These are phyloP conservation scores for Lithophane leautieri DNA, from an alignment of 2,888 invertebrate genomes.

Conservation along the genomic window DNA sequence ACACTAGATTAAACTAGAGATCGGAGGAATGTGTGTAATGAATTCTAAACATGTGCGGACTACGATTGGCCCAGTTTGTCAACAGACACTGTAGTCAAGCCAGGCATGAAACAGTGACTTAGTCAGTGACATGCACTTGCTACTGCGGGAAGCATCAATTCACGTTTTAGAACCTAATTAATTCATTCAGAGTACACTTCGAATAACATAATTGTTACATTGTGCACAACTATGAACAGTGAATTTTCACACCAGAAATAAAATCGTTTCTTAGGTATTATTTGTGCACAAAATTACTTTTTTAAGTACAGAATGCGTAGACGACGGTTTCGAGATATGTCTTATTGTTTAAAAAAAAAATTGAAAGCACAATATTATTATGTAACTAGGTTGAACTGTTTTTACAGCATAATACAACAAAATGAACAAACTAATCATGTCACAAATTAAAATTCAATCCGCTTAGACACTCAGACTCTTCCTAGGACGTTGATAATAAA, in stretches of 20 bases:
- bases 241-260: too few species aligned
- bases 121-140: not conserved
- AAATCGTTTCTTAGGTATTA: not conserved
- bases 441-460: not conserved
- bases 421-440: not conserved
- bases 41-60: conserved; percentile 43
- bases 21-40: conserved; percentile 26
- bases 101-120: conserved; percentile 31
- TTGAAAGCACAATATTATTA: not conserved
- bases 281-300: not conserved
- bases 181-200: not conserved
- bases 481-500: conserved; percentile 1
- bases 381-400: not conserved
- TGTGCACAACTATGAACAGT: too few species aligned
- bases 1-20: conserved; percentile 2
- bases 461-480: not conserved
- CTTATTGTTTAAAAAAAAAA: too few species aligned
- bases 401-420: not conserved
- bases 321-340: too few species aligned
- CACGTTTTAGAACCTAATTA: not conserved
- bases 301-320: too few species aligned
- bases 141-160: not conserved
- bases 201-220: too few species aligned
- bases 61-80: conserved; percentile 24
- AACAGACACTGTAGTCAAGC: conserved; percentile 12